Base-by-base conservation (phyloP, 1,140 invertebrate species). In the Aphaenogaster ashmeadi region DNA sequence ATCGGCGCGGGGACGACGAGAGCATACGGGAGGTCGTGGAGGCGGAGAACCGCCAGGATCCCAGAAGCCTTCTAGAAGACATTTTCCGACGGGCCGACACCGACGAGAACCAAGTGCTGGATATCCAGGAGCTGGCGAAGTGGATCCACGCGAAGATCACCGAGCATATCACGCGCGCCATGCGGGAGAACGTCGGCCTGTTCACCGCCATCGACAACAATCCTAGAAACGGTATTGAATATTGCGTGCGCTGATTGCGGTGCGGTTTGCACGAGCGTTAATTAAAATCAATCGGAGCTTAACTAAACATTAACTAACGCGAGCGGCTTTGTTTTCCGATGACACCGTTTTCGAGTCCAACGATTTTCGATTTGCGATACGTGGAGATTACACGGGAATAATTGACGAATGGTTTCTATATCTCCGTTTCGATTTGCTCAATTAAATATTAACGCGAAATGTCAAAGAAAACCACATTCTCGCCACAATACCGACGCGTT, bases 141-240 rank as follows among this genome's bases (percentile, higher is more conserved):
- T 98, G 98, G 96, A 98, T 98, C 50, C 96, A 97, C 69, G 93
- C 95, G 0, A 97, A 97, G 94, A 97, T 98, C 50, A 96, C 97
- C 3, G 97, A 98, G 89, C 98, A 98, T 92, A 97, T 98, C 86
- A 96, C 97, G 41, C 96, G 97, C 69, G 97, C 97, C 0, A 95
- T 97, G 66, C 94, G 96, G 89, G 97, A 98, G 91, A 98, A 98
- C 95, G 96, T 97, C 74, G 96, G 96, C 0, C 95, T 98, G 44
- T 98, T 98, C 93, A 96, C 96, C 18, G 94, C 96, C 15, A 97
- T 98, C 71, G 98, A 98, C 92, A 96, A 96, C 60, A 96, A 97
- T 93, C 97, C 97, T 0, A 94, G 96, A 86, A 97, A 98, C 94
- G 98, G 98, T 97, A 95, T 33, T n/a, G 18, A 2, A 67, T 27